These are phyloP conservation scores for Acropternis orthonyx DNA, from an alignment of 2,797 vertebrate genomes.

Conservation along the genomic window DNA sequence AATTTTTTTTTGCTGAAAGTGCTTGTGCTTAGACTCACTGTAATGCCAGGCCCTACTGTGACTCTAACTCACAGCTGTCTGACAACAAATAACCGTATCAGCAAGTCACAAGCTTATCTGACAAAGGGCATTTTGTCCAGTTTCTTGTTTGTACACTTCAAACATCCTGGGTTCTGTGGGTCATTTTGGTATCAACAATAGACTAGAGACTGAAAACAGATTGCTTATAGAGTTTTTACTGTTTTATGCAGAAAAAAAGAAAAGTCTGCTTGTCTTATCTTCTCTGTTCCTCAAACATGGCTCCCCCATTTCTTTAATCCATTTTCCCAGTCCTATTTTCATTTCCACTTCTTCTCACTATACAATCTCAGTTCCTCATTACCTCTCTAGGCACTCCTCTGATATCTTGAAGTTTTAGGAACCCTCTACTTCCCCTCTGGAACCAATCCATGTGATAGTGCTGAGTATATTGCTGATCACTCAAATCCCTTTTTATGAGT, in stretches of 20 bases:
- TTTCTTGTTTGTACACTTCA: not conserved
- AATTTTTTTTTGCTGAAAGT: not conserved
- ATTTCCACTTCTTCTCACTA: not conserved
- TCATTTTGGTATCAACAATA: not conserved
- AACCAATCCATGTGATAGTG: not conserved
- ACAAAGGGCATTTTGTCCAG: not conserved
- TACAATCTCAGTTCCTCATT: not conserved
- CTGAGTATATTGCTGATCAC: not conserved
- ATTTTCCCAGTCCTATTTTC: not conserved
- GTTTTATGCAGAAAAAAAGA: not conserved
- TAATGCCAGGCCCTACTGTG: not conserved
- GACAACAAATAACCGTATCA: not conserved
- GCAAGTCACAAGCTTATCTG: not conserved
- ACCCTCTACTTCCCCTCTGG: not conserved
- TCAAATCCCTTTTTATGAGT: not conserved
- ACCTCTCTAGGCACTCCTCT: not conserved
- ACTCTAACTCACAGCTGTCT: not conserved
- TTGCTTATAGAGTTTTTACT: not conserved
- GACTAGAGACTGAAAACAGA: not conserved
- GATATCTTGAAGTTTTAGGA: not conserved
- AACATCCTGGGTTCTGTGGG: not conserved
- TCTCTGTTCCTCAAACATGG: not conserved
- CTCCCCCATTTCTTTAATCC: not conserved
- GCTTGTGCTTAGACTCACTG: not conserved
- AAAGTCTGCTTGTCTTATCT: not conserved